These are phyloP conservation scores for Priocnemis perturbator DNA, from an alignment of 2,888 invertebrate species.

Conservation along the genomic window DNA sequence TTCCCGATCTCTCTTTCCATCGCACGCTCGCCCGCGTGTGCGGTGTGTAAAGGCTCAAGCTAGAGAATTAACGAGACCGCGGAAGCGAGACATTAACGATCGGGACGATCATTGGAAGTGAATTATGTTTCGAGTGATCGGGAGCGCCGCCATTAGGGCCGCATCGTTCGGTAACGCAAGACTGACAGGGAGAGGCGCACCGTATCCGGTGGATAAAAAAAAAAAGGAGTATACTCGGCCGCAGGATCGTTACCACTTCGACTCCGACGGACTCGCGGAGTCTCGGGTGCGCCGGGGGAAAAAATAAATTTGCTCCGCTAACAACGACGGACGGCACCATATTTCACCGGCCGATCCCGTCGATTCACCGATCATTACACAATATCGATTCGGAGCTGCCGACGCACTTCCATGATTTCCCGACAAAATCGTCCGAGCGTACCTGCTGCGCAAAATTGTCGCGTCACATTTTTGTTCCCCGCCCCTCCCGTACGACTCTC, in stretches of 20 bases:
- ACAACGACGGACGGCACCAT: too few relatives aligned
- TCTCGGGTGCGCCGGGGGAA: too few relatives aligned
- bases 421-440: too few relatives aligned
- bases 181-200: slow-evolving; percentile 27
- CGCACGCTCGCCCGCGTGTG: slow-evolving; percentile 13
- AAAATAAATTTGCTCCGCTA: too few relatives aligned
- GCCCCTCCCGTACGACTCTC: too few relatives aligned
- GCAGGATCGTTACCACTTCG: too few relatives aligned
- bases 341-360: too few relatives aligned
- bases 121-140: slow-evolving; percentile 59
- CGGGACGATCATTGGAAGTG: slow-evolving; percentile 59
- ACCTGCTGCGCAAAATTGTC: too few relatives aligned
- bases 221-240: slow-evolving; percentile 18
- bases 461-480: too few relatives aligned
- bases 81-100: slow-evolving; percentile 54
- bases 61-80: slow-evolving; percentile 62
- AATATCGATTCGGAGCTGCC: too few relatives aligned
- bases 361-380: too few relatives aligned
- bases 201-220: slow-evolving; percentile 12
- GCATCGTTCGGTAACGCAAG: slow-evolving; percentile 23
- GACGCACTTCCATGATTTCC: too few relatives aligned
- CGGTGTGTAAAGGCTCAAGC: slow-evolving; percentile 44
- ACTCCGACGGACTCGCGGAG: not conserved
- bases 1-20: not conserved
- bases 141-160: slow-evolving; percentile 39